phyloP scores from a whole-genome alignment of 2,888 invertebrate species.

The Amblyjoppa fuscipennis region DNA sequence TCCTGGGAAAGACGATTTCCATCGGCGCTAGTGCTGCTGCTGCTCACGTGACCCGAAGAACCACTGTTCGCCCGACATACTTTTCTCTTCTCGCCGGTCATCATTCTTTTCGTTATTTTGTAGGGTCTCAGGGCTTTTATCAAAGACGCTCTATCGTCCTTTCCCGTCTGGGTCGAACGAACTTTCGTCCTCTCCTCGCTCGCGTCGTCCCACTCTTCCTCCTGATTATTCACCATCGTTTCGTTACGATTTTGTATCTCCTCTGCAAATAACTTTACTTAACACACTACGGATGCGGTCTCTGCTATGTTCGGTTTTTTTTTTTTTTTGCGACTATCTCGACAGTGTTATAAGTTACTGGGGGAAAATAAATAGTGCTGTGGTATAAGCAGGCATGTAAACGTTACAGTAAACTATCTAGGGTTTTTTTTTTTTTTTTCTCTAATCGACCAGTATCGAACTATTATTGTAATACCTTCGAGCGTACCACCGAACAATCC shows the following conservation, averaged over 20 bases:
- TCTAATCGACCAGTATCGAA: constrained; percentile 7
- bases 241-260: constrained; percentile 84
- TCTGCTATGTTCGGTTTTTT: background rate
- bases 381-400: background rate
- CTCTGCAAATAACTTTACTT: constrained; percentile 80
- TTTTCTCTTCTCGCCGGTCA: constrained; percentile 77
- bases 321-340: background rate
- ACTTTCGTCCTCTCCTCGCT: constrained; percentile 51
- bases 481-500: constrained; percentile 77
- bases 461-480: constrained; percentile 75
- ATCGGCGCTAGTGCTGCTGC: constrained; percentile 68
- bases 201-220: constrained; percentile 69
- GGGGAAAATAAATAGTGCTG: background rate
- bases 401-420: background rate
- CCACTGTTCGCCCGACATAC: constrained; percentile 66
- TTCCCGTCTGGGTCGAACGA: constrained; percentile 59
- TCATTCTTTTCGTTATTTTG: constrained; percentile 76
- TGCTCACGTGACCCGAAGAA: constrained; percentile 53
- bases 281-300: constrained; percentile 67
- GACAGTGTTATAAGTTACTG: background rate
- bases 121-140: constrained; percentile 78
- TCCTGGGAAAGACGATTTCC: constrained; percentile 80
- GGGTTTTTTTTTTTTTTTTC: background rate
- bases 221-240: constrained; percentile 80
- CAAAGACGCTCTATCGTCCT: constrained; percentile 71